Conservation (phyloP, 2,113 vertebrate genomes). For the Zingel zingel region DNA sequence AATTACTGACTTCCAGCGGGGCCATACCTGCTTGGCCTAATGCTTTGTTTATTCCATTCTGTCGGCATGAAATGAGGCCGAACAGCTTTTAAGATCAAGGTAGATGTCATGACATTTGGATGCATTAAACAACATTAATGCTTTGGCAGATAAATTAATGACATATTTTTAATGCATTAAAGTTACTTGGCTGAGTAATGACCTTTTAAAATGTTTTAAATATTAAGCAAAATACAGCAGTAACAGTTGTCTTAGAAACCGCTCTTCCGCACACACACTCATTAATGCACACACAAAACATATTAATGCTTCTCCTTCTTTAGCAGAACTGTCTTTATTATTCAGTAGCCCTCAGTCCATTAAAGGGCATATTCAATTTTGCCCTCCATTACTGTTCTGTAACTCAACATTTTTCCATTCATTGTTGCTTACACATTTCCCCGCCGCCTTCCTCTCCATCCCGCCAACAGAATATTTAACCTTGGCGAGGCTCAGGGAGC, state of each 20-base stretch:
- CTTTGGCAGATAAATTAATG: constrained; percentile 48
- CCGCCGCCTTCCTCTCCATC: constrained; percentile 33
- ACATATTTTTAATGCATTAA: constrained; percentile 20
- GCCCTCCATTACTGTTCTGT: constrained; percentile 11
- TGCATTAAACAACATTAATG: constrained; percentile 54
- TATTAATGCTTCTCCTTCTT: constrained; percentile 4
- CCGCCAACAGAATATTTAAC: constrained; percentile 75
- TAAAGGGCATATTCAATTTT: constrained; percentile 31
- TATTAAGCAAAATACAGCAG: constrained; percentile 5
- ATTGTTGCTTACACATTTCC: constrained; percentile 54
- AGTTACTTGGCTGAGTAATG: constrained; percentile 9
- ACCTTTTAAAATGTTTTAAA: neutral
- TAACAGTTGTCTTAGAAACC: constrained; percentile 34
- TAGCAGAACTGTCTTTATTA: constrained; percentile 16
- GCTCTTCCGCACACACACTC: too few species aligned
- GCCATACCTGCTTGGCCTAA: constrained; percentile 55
- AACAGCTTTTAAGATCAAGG: constrained; percentile 38
- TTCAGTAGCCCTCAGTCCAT: constrained; percentile 26
- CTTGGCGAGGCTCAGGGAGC: constrained; percentile 78
- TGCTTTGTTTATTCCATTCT: constrained; percentile 59
- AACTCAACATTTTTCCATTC: constrained; percentile 30
- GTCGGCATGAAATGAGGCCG: constrained; percentile 36
- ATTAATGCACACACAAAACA: too few species aligned
- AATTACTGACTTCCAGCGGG: constrained; percentile 50
- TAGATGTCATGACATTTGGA: constrained; percentile 33